Base-by-base conservation (phyloP, 2,888 invertebrate species). In the Eupithecia vulgata region DNA sequence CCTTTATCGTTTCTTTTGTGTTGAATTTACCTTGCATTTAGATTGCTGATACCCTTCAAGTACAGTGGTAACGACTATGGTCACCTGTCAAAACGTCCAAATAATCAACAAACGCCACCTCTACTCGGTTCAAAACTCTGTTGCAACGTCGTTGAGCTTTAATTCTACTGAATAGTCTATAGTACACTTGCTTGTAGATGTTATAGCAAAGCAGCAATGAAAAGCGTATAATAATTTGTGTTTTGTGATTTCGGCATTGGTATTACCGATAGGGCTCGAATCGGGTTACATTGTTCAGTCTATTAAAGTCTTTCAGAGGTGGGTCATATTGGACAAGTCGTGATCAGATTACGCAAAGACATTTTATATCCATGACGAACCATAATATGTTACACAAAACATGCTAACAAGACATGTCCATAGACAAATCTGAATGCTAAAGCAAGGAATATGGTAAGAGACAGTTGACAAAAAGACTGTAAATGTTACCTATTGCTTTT, bases 41-140 rank as follows among this genome's bases (percentile, higher is more conserved):
- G 91, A 90, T 92, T 90, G 90, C 91, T 82, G 91, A 90, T 91
- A 90, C 93, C 94, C 92, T 93, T 93, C 92, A 92, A 90, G 86
- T 88, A 92, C 92, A 92, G 88, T 91, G 91, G 92, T 94, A 94
- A 94, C 94, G 88, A 94, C 92, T 90, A 85, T 91, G 94, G 94
- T 93, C 94, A 92, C 90, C 94, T 94, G 94, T 94, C 94, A 94
- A 94, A 92, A 92, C 85, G 91, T 94, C 94, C 91, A 92, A 94
- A 94, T 89, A 93, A 93, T 94, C 94, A 93, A 86, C 89, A 87
- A 84, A 83, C 83, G 81, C 81, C 59, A 81, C 80, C 81, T 83
- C 81, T 77, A 52, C 80, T 79, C 74, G 76, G 71, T 79, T 74
- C 76, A 70, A 79, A 65, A 62, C 74, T 76, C 75, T 72, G 78